Evolutionary conservation across 1,140 invertebrate species (phyloP).

Genomic region (Chironomus tepperi): DNA sequence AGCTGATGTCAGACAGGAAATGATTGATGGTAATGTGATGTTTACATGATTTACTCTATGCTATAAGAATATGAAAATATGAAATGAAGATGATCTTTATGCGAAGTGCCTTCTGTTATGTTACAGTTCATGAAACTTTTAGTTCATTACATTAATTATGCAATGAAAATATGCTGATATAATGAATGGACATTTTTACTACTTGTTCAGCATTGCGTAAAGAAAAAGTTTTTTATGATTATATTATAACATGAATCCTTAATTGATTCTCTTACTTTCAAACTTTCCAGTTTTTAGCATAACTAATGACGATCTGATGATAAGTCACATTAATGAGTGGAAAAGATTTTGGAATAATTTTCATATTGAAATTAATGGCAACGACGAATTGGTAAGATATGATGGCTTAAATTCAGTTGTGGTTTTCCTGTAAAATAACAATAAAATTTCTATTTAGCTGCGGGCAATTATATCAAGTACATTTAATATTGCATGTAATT

Average conservation of each 20-base stretch:
- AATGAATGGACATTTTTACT: neutral
- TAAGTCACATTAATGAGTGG: neutral
- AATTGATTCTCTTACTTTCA: neutral
- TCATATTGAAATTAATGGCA: constrained; percentile 15
- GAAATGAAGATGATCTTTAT: neutral
- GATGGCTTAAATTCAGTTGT: neutral
- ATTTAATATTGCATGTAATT: constrained; percentile 46
- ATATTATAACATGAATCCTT: neutral
- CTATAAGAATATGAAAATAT: neutral
- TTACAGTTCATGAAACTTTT: constrained; percentile 8
- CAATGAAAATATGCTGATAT: neutral
- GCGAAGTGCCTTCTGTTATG: neutral
- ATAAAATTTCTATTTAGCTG: constrained; percentile 35
- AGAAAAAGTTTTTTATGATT: neutral
- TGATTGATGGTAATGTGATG: constrained; percentile 41
- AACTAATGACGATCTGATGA: neutral
- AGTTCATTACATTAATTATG: constrained; percentile 5
- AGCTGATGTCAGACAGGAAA: constrained; percentile 42
- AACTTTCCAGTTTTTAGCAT: constrained; percentile 4
- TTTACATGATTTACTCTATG: constrained; percentile 2
- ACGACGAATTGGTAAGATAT: constrained; percentile 14
- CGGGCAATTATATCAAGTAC: constrained; percentile 47
- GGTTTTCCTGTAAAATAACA: constrained; percentile 16
- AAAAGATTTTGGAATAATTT: constrained; percentile 22
- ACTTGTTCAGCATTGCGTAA: constrained; percentile 15